Evolutionary conservation across 2,113 vertebrate genomes (phyloP).

Genomic region (Tachysurus fulvidraco): DNA sequence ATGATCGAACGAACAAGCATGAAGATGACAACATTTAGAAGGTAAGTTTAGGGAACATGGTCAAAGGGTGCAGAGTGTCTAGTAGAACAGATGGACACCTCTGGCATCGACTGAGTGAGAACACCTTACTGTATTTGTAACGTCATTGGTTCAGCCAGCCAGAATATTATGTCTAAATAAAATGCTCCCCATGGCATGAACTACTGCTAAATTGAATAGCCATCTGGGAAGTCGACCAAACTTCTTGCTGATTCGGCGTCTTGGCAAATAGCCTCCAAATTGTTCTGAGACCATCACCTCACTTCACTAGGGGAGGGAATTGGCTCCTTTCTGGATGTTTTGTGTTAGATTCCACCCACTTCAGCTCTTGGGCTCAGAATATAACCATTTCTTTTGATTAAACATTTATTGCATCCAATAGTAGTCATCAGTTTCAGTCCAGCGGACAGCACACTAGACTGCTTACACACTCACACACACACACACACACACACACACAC

Average conservation of each 20-base stretch:
- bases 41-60: not conserved
- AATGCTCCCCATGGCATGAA: constrained; percentile 3
- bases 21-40: not conserved
- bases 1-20: not conserved
- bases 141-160: not conserved
- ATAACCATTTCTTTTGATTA: not conserved
- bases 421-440: not conserved
- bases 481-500: not conserved
- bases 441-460: not conserved
- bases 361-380: not conserved
- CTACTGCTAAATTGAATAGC: constrained; percentile 13
- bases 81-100: not conserved
- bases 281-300: not conserved
- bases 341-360: not conserved
- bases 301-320: not conserved
- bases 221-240: constrained; percentile 36
- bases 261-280: constrained; percentile 11
- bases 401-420: not conserved
- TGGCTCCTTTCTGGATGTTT: not conserved
- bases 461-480: not conserved
- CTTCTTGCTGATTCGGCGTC: constrained; percentile 7
- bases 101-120: not conserved
- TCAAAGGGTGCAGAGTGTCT: not conserved
- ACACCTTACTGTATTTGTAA: constrained; percentile 1
- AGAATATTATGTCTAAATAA: not conserved